phyloP scores from a whole-genome alignment of 2,113 vertebrate genomes.

The Syngnathus scovelli region DNA sequence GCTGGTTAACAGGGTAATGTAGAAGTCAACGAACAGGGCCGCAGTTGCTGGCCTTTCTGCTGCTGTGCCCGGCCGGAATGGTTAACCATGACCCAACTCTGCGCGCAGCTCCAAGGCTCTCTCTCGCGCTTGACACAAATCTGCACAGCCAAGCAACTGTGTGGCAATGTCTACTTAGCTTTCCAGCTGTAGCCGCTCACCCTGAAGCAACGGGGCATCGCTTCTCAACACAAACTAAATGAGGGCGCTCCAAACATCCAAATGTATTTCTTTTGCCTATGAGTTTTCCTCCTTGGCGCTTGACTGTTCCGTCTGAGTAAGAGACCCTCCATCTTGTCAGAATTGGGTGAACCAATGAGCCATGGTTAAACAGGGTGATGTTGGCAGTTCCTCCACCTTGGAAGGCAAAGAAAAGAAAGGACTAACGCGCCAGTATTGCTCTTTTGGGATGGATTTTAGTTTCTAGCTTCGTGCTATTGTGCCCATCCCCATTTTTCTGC shows the following conservation, averaged over 20 bases:
- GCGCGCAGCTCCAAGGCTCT: constrained; percentile 43
- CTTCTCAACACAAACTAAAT: constrained; percentile 33
- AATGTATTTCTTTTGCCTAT: constrained; percentile 20
- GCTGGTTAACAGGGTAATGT: constrained; percentile 42
- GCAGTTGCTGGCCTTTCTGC: constrained; percentile 2
- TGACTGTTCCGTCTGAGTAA: constrained; percentile 40
- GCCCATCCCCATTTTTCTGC: constrained; percentile 13
- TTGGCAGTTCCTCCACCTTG: constrained; percentile 47
- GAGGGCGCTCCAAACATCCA: constrained; percentile 25
- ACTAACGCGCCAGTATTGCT: constrained; percentile 12
- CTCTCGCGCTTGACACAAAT: constrained; percentile 39
- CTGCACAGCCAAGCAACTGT: constrained; percentile 41
- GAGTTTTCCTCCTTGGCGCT: constrained; percentile 32
- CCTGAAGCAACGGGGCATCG: constrained; percentile 44
- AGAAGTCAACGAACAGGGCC: constrained; percentile 39
- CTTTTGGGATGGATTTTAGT: constrained; percentile 8
- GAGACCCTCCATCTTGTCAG: constrained; percentile 62
- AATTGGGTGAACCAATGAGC: constrained; percentile 59
- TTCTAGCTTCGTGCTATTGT: not conserved
- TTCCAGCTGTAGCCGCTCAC: constrained; percentile 52
- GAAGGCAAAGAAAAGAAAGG: constrained; percentile 26
- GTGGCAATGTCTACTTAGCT: constrained; percentile 40
- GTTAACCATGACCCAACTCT: constrained; percentile 30
- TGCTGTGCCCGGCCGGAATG: constrained; percentile 6
- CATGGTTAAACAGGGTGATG: constrained; percentile 53